These are phyloP conservation scores for Phocoena sinus DNA, from an alignment of 2,113 vertebrate genomes.

Conservation along the genomic window DNA sequence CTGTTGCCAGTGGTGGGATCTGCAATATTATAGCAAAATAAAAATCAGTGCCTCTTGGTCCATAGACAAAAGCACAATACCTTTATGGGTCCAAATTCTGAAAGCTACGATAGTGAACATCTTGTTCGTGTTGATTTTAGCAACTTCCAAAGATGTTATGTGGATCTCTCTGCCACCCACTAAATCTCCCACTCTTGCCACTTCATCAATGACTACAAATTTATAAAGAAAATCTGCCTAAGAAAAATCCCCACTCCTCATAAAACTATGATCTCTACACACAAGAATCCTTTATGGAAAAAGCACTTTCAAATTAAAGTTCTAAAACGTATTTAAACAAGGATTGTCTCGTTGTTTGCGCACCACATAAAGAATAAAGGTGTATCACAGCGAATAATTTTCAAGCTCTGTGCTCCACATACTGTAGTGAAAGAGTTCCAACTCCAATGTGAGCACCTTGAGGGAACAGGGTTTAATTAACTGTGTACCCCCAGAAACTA, in stretches of 20 bases:
- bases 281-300: constrained; percentile 46
- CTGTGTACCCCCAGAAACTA: background rate
- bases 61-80: constrained; percentile 70
- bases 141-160: constrained; percentile 87
- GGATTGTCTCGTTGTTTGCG: constrained; percentile 52
- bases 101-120: constrained; percentile 94
- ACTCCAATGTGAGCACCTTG: background rate
- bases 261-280: constrained; percentile 50
- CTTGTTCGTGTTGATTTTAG: constrained; percentile 96
- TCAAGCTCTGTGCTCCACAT: background rate
- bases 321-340: constrained; percentile 44
- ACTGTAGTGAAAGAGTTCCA: background rate
- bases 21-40: constrained; percentile 40
- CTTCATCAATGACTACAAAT: constrained; percentile 84
- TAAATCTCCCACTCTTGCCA: constrained; percentile 81
- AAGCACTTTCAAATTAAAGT: constrained; percentile 37
- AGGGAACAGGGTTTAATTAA: background rate
- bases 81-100: constrained; percentile 94
- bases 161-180: constrained; percentile 89
- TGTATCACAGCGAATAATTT: background rate
- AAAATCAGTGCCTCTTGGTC: constrained; percentile 43
- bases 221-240: constrained; percentile 79
- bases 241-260: constrained; percentile 43
- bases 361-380: constrained; percentile 29
- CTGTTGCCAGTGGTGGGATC: constrained; percentile 33